Conservation (phyloP, 2,888 invertebrate genomes). For the Scrobipalpa atriplicella region DNA sequence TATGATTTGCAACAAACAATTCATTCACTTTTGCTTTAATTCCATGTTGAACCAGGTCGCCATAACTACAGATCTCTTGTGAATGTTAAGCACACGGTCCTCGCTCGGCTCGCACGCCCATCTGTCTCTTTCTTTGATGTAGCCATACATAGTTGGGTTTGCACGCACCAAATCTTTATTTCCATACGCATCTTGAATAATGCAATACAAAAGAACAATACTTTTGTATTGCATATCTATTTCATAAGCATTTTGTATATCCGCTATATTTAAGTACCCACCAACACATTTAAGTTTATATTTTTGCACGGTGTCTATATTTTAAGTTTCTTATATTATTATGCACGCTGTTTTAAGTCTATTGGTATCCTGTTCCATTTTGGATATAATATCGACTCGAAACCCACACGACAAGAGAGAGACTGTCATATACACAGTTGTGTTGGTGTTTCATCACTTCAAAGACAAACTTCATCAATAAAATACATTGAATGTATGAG, state of each 20-base stretch:
- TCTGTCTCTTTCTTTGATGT: constrained; percentile 28
- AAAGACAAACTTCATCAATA: not conserved
- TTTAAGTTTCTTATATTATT: not conserved
- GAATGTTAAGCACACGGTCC: constrained; percentile 45
- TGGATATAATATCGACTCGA: no score
- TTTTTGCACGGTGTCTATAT: not conserved
- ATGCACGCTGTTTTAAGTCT: not conserved
- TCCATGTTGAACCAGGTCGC: constrained; percentile 40
- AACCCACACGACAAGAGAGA: no score
- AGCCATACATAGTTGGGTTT: not conserved
- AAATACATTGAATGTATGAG: not conserved
- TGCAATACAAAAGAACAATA: not conserved
- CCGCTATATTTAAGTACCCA: not conserved
- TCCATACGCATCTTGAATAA: not conserved
- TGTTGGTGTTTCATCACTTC: not conserved
- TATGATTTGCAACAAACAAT: not conserved
- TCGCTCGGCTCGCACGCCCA: constrained; percentile 44
- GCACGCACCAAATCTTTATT: constrained; percentile 10
- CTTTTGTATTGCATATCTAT: not conserved
- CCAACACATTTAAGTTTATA: constrained; percentile 4
- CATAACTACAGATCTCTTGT: constrained; percentile 49
- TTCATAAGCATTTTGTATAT: not conserved
- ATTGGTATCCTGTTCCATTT: not conserved
- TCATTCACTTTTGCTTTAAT: constrained; percentile 24
- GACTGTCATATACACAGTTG: no score